Conservation (phyloP, 2,797 vertebrate species). For the Tinamus major region DNA sequence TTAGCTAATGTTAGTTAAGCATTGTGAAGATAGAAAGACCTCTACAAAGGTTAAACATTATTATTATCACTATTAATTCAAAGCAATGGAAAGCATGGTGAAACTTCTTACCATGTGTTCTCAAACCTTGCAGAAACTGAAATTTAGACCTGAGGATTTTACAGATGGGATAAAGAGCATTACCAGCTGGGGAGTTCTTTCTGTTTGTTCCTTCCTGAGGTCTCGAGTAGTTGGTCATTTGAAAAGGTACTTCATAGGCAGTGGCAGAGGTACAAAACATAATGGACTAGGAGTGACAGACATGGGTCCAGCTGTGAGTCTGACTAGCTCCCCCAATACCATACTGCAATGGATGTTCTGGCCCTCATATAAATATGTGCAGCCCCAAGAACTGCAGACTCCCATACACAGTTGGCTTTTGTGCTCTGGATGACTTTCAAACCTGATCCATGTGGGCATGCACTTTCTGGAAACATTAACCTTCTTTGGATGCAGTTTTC, state of each 20-base stretch:
- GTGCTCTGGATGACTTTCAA: background rate
- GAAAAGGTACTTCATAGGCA: background rate
- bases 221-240: background rate
- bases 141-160: slow-evolving; percentile 30
- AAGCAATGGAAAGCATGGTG: slow-evolving; percentile 13
- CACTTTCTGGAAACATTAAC: background rate
- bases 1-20: slow-evolving; percentile 52
- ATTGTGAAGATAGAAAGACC: slow-evolving; percentile 24
- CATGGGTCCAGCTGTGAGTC: background rate
- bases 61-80: slow-evolving; percentile 46
- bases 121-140: slow-evolving; percentile 30
- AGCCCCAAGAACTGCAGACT: background rate
- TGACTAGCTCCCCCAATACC: background rate
- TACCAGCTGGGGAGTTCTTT: slow-evolving; percentile 6
- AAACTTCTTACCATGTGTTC: background rate
- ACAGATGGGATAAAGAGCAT: background rate
- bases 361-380: fast-evolving
- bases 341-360: background rate
- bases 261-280: background rate
- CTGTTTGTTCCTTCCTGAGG: slow-evolving; percentile 10
- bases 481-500: background rate
- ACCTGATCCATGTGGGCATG: background rate
- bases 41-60: slow-evolving; percentile 45
- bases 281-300: background rate
- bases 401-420: background rate